Evolutionary conservation across 92 coral and sea anemone species (phyloP).

Genomic region (Epizoanthus rinbou): DNA sequence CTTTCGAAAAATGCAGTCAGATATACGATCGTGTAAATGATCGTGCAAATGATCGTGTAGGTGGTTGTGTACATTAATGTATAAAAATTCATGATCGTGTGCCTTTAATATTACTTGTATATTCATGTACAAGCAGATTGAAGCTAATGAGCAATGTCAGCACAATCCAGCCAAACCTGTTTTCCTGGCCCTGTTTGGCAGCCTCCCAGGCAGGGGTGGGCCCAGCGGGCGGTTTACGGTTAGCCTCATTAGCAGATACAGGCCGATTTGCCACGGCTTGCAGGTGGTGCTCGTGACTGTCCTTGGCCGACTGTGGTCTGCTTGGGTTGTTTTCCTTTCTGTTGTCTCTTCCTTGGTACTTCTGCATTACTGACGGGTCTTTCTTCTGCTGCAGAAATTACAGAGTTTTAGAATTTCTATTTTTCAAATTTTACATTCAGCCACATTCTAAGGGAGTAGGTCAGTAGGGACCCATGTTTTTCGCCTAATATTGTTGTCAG

Average conservation of each 20-base stretch:
- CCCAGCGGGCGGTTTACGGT: constrained; percentile 59
- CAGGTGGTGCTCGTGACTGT: constrained; percentile 50
- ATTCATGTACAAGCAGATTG: no score
- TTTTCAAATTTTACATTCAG: background rate
- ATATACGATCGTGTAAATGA: no score
- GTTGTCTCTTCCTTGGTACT: constrained; percentile 69
- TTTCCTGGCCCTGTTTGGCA: constrained; percentile 85
- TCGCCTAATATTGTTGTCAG: no score
- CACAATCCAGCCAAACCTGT: constrained; percentile 51
- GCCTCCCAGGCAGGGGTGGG: constrained; percentile 93
- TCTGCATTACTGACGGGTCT: constrained; percentile 84
- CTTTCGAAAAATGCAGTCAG: no score
- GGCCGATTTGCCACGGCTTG: constrained; percentile 69
- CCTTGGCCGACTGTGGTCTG: constrained; percentile 69
- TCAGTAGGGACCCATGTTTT: no score
- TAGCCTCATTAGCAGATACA: constrained; percentile 78
- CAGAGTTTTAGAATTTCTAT: background rate
- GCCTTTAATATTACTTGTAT: no score
- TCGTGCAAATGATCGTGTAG: background rate
- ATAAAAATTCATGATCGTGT: no score
- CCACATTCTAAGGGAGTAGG: background rate
- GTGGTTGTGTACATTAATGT: background rate
- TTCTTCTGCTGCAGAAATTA: constrained; percentile 58
- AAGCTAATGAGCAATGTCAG: no score
- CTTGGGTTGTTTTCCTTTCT: constrained; percentile 69